phyloP scores from a whole-genome alignment of 1,140 invertebrate genomes.

The Scylla paramamosain region DNA sequence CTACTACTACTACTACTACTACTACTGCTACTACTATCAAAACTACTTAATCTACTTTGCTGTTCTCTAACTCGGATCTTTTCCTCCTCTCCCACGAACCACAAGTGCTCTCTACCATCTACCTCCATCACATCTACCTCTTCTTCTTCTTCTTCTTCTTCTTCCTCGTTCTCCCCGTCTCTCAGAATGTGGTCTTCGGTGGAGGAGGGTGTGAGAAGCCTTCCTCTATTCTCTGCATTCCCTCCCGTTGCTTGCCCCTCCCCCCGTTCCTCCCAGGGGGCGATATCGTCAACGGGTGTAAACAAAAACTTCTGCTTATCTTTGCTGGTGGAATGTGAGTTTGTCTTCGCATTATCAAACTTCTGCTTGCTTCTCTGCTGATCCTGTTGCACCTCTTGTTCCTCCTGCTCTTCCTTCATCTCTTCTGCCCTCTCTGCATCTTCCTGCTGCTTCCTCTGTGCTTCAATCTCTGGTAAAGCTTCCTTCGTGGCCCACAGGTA shows the following conservation, averaged over 20 bases:
- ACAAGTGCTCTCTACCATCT: conserved; percentile 28
- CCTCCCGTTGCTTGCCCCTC: background rate
- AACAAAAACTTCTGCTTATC: conserved; percentile 29
- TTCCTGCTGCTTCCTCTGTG: background rate
- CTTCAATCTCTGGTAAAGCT: conserved; percentile 59
- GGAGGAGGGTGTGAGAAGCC: background rate
- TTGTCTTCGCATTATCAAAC: too few relatives aligned
- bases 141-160: background rate
- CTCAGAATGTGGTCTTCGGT: conserved; percentile 54
- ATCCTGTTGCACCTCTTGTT: background rate
- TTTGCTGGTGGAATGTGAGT: background rate
- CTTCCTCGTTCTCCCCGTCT: conserved; percentile 7
- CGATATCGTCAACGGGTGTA: conserved; percentile 46
- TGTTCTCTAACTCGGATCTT: background rate
- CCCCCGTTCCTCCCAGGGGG: background rate
- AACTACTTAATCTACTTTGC: background rate
- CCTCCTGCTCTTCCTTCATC: too few relatives aligned
- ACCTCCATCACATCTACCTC: conserved; percentile 1
- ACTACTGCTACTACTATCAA: background rate
- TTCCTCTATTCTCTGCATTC: background rate
- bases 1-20: conserved; percentile 13
- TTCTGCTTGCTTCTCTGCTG: background rate
- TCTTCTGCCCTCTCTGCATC: background rate
- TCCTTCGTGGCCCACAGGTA: conserved; percentile 82
- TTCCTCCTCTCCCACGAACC: conserved; percentile 54